phyloP scores from a whole-genome alignment of 2,113 vertebrate species.

The Xerus inauris region DNA sequence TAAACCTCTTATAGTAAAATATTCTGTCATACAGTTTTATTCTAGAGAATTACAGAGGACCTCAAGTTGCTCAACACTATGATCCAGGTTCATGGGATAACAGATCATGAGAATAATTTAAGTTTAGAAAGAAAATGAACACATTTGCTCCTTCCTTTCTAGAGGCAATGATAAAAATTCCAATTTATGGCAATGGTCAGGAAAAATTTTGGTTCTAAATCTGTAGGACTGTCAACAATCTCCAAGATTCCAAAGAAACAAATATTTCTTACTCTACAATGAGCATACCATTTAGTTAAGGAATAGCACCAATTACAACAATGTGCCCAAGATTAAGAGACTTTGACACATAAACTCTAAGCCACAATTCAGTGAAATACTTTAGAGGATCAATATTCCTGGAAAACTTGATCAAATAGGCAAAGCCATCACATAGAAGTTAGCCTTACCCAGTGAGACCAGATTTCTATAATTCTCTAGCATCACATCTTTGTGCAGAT shows the following conservation, averaged over 20 bases:
- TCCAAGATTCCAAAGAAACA: conserved; percentile 31
- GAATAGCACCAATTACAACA: neutral
- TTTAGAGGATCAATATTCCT: neutral
- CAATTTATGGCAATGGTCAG: neutral
- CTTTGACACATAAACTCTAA: conserved; percentile 3
- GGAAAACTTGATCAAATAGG: neutral
- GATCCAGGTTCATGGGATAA: neutral
- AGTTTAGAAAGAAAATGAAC: conserved; percentile 52
- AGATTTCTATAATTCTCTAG: conserved; percentile 78
- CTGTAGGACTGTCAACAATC: neutral
- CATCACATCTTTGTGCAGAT: conserved; percentile 72
- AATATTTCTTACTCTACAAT: neutral
- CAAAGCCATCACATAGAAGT: neutral
- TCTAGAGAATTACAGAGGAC: neutral
- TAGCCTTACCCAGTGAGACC: conserved; percentile 66
- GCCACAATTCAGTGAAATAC: neutral
- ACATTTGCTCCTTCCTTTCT: conserved; percentile 3
- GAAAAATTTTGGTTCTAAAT: conserved; percentile 14
- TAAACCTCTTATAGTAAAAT: neutral
- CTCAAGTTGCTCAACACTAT: neutral
- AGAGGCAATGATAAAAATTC: neutral
- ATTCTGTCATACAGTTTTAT: neutral
- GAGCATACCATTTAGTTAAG: neutral
- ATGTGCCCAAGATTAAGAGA: neutral
- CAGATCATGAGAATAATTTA: neutral